Percentiles rank a stretch among this genome's conserved stretches.
Conservation (phyloP, 2,888 invertebrate species). For the Drosophila recens region DNA sequence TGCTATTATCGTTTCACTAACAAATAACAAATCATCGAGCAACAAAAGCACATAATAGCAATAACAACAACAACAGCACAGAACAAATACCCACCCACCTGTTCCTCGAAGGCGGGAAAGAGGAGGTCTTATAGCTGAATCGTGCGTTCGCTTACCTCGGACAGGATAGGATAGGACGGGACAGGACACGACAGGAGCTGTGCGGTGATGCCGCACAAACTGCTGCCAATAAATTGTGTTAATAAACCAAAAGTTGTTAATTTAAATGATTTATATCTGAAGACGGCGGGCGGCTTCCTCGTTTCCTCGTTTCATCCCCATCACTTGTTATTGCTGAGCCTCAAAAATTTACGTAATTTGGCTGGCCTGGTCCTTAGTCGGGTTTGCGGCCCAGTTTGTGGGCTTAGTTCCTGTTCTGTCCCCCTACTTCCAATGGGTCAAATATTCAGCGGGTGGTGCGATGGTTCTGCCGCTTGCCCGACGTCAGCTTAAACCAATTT, state of each 20-base stretch:
- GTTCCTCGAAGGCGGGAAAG: constrained; percentile 24
- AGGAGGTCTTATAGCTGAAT: constrained; percentile 40
- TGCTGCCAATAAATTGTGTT: constrained; percentile 83
- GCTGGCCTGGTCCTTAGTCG: constrained; percentile 44
- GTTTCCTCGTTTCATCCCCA: background rate
- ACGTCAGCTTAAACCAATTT: constrained; percentile 81
- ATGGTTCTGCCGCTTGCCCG: constrained; percentile 34
- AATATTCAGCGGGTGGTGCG: constrained; percentile 32
- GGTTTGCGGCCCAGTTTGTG: constrained; percentile 47
- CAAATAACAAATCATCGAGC: constrained; percentile 78
- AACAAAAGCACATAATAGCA: constrained; percentile 26
- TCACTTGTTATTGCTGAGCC: constrained; percentile 68
- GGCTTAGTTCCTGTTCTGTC: constrained; percentile 35
- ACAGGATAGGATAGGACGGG: constrained; percentile 24
- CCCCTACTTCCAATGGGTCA: constrained; percentile 63
- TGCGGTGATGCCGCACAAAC: constrained; percentile 76
- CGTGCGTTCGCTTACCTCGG: constrained; percentile 59
- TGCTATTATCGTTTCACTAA: constrained; percentile 80
- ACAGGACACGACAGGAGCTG: constrained; percentile 40
- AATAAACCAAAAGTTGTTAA: constrained; percentile 84
- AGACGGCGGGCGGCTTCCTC: constrained; percentile 23
- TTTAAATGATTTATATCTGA: constrained; percentile 83
- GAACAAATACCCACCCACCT: constrained; percentile 46
- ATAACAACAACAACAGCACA: constrained; percentile 1
- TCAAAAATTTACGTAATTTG: constrained; percentile 80